Evolutionary conservation across 2,797 vertebrate genomes (phyloP), one percentile per base, ranked within the genome.

Genomic region (Sciaenops ocellatus): DNA sequence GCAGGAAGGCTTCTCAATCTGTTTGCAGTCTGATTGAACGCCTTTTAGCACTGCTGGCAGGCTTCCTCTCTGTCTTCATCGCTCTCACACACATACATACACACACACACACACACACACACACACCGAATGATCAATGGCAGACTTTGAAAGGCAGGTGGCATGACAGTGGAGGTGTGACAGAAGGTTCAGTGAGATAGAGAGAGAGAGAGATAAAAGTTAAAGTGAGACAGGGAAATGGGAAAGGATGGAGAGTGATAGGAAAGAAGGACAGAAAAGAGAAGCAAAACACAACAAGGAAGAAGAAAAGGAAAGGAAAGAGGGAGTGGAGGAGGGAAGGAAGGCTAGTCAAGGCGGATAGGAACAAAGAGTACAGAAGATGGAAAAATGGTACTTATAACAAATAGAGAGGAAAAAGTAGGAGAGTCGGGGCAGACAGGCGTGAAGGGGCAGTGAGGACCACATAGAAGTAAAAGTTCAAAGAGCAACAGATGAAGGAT

Each of bases 1-100:
- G 50, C 77, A 73, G 74, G 78, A 82, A 76, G 77, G 50, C 69
- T 74, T 61, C 76, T 65, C 70, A 64, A 54, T 80, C 84, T 80
- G 66, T 82, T 73, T 70, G 3, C 18, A 47, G 44, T 63, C 74
- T 80, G 83, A 88, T 68, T 68, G 73, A 85, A 77, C 2, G 26
- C 48, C 74, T 78, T 66, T 79, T 71, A 83, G 42, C 73, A 54
- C 18, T 11, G 67, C 64, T 80, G 76, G 80, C 54, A 79, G 75
- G 50, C 34, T 60, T 11, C 15, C 51, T 26, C 76, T 72, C 48
- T 26, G 34, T 82, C 64, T 62, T 60, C 26, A 56, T 79, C 64
- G 20, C 15, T 48, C 61, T 30, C 62, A 61, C 69, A 47, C 55
- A 54, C 47, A 34, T 11, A 44, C 57, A 59, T 9, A 26, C n/a